phyloP scores from a whole-genome alignment of 2,888 invertebrate genomes.

The Prosopocoilus inquinatus region DNA sequence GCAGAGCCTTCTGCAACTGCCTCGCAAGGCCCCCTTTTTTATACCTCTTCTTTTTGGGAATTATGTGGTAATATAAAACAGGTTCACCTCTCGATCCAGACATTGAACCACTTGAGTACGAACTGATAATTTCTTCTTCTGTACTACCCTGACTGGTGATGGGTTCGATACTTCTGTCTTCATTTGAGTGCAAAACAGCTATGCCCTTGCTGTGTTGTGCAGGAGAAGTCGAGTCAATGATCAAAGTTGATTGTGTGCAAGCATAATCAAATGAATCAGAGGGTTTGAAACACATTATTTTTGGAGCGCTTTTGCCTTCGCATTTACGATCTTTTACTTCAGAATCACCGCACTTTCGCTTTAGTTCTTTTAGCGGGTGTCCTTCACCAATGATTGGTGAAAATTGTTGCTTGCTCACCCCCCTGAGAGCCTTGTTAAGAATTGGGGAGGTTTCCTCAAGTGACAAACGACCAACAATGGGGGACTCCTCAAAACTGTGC shows the following conservation, averaged over 20 bases:
- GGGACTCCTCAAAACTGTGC: conserved; percentile 24
- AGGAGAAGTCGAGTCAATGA: not conserved
- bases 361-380: conserved; percentile 19
- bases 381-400: conserved; percentile 29
- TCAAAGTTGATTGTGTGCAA: not conserved
- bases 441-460: conserved; percentile 31
- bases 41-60: conserved; percentile 41
- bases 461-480: conserved; percentile 25
- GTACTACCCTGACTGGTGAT: conserved; percentile 29
- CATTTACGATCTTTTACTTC: not conserved
- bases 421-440: conserved; percentile 8
- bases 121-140: conserved; percentile 3
- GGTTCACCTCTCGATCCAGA: not conserved
- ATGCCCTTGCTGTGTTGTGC: not conserved
- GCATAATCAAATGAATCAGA: not conserved
- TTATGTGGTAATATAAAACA: conserved; percentile 24
- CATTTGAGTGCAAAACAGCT: not conserved
- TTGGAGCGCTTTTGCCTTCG: not conserved
- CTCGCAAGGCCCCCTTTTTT: conserved; percentile 54
- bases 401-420: too few relatives aligned
- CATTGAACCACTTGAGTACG: not conserved
- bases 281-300: not conserved
- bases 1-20: conserved; percentile 50
- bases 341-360: not conserved
- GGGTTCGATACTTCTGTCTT: conserved; percentile 21